A percentile compares a stretch with the other conserved stretches of the same genome.
These are phyloP conservation scores for Plemyria rubiginata DNA, from an alignment of 2,888 invertebrate genomes.

Conservation along the genomic window DNA sequence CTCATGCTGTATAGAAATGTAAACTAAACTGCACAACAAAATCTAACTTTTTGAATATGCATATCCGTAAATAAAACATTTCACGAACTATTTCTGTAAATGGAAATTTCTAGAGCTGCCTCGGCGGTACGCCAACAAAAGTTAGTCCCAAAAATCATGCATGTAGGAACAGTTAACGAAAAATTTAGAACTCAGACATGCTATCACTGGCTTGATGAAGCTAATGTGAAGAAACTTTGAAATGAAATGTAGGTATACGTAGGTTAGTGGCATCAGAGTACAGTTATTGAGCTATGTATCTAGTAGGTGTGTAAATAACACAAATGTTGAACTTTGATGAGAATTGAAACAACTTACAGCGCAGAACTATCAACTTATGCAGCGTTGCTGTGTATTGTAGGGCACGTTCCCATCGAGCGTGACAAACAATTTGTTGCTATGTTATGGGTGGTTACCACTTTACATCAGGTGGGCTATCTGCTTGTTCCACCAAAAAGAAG, in stretches of 20 bases:
- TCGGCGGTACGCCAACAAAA: conserved; percentile 62
- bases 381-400: too few species aligned
- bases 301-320: too few species aligned
- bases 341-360: too few species aligned
- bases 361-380: too few species aligned
- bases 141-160: conserved; percentile 76
- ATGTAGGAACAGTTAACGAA: conserved; percentile 55
- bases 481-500: too few species aligned
- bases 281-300: too few species aligned
- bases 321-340: too few species aligned
- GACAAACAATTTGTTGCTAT: too few species aligned
- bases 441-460: too few species aligned
- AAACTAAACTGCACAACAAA: conserved; percentile 55
- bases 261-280: too few species aligned
- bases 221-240: conserved; percentile 2
- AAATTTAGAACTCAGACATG: conserved; percentile 66
- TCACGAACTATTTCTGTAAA: conserved; percentile 52
- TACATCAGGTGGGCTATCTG: too few species aligned
- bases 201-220: conserved; percentile 15
- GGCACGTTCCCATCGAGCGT: too few species aligned
- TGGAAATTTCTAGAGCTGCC: conserved; percentile 58
- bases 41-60: conserved; percentile 71
- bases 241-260: background rate
- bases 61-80: conserved; percentile 69
- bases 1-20: conserved; percentile 15